Base-by-base conservation (phyloP, 2,113 vertebrate species). In the Furnarius figulus region DNA sequence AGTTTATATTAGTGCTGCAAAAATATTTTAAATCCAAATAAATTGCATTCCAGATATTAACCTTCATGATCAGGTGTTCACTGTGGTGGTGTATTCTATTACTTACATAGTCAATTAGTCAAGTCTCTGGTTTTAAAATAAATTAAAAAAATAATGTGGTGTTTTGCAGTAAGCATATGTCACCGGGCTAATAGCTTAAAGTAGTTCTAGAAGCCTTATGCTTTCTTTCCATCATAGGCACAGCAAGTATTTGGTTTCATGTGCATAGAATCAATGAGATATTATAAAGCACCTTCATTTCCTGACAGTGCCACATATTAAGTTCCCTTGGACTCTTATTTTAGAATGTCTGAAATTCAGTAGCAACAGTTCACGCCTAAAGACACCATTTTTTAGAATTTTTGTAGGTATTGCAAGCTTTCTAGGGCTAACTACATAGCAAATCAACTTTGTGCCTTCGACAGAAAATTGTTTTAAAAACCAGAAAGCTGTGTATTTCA, bases 1-100 rank as follows among this genome's bases (percentile, higher is more conserved):
- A 83, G 91, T 97, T 98, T 96, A 96, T 80, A 89, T 59, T 96
- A 89, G 39, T 79, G 83, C 37, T 96, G 58, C 76, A 97, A 97
- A 97, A 97, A 96, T 96, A 97, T 94, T 97, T 97, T 85, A 97
- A 97, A 97, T 95, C 74, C 47, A 97, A 97, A 97, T 86, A 96
- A 97, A 97, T 44, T 93, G 75, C 59, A 93, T 81, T 97, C 79
- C 90, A 97, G 59, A 92, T 94, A 98, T 81, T 95, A 95, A 71
- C 65, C 97, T 97, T 93, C 81, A 83, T 72, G 78, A 97, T 93
- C 94, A 97, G 76, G 89, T 98, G 93, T 93, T 96, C 90, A 95
- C 75, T 91, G 66, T 91, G 85, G 95, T 67, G 92, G 53, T 53
- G 75, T 95, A 91, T 92, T 93, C 62, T 95, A 95, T 97, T 95